Evolutionary conservation across 2,888 invertebrate genomes (phyloP), one percentile per base, ranked within the genome.

Genomic region (Argyresthia goedartella): DNA sequence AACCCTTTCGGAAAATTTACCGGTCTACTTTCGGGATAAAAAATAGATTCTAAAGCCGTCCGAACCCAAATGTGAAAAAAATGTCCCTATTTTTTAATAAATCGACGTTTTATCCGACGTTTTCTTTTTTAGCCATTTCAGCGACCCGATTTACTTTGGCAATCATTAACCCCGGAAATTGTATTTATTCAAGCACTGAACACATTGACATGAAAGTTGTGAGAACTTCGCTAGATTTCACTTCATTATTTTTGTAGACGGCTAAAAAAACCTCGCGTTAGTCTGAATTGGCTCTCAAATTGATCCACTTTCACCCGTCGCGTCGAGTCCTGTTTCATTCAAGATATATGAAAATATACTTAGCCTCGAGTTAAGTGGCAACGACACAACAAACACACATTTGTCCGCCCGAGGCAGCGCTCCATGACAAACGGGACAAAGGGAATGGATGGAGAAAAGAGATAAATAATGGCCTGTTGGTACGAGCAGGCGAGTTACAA

Each of bases 361-460:
- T 59, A 56, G 63, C 66, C 64, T 57, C 56, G 55, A 45, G 61
- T 63, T 59, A 57, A 62, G 57, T 57, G 59, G 59, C 9, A 64
- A 63, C 43, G 46, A 54, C 63, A 68, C 66, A 67, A 67, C 69
- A 71, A 72, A 71, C 69, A 72, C 62, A 73, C 70, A 71, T 75
- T 73, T 73, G 65, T 72, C 61, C 65, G 66, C 67, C 69, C 63
- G 66, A 60, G 69, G 69, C 66, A 66, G 61, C 53, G 54, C 53
- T 68, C 60, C 34, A 65, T 65, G 66, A 73, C 69, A 73, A 75
- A 73, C 69, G 70, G 69, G 65, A 72, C 70, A 73, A 76, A 74
- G 71, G 70, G 71, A 77, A 69, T 69, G 67, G 63, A 70, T 73
- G 70, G 64, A 64, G 64, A 71, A 73, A 68, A 64, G 61, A 65